A percentile compares a stretch with the other conserved stretches of the same genome.
Conservation (phyloP, 2,797 vertebrate species). For the Cetoscarus ocellatus region DNA sequence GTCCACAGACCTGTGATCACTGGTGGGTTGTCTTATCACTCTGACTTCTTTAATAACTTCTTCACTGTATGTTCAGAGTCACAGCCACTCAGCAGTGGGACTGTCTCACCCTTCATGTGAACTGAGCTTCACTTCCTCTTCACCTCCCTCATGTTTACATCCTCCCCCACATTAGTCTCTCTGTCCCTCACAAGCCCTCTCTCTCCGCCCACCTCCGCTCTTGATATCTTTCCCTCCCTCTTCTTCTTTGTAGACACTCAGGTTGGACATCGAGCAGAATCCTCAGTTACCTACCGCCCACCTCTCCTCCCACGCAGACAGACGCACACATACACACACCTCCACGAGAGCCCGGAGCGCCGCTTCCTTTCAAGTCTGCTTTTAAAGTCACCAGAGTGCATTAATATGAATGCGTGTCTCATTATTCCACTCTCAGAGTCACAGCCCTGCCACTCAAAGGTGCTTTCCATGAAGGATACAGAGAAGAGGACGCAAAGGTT, state of each 20-base stretch:
- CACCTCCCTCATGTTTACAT: slow-evolving; percentile 29
- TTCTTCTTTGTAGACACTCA: slow-evolving; percentile 17
- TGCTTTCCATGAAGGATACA: slow-evolving; percentile 23
- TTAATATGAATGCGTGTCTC: slow-evolving; percentile 52
- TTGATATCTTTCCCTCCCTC: slow-evolving; percentile 3
- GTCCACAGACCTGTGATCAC: too few species aligned
- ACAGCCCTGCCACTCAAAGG: slow-evolving; percentile 25
- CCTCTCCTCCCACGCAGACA: slow-evolving; percentile 37
- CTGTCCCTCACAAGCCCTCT: slow-evolving; percentile 41
- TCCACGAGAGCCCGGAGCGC: slow-evolving; percentile 30
- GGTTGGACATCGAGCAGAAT: slow-evolving; percentile 40
- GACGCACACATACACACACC: slow-evolving; percentile 16
- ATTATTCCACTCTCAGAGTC: slow-evolving; percentile 47
- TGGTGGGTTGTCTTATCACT: too few species aligned
- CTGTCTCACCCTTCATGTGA: slow-evolving; percentile 35
- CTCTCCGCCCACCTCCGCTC: slow-evolving; percentile 41
- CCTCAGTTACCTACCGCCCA: slow-evolving; percentile 21
- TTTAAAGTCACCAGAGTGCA: slow-evolving; percentile 34
- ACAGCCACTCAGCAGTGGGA: slow-evolving; percentile 36
- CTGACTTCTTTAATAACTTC: too few species aligned
- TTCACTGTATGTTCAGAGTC: slow-evolving; percentile 8
- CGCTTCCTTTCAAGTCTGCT: slow-evolving; percentile 57
- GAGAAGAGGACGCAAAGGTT: not conserved
- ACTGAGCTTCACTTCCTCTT: slow-evolving; percentile 21
- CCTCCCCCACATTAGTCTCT: slow-evolving; percentile 42